Percentiles rank a stretch among this genome's conserved stretches.
These are phyloP conservation scores for Acromyrmex charruanus DNA, from an alignment of 1,140 invertebrate genomes.

Conservation along the genomic window DNA sequence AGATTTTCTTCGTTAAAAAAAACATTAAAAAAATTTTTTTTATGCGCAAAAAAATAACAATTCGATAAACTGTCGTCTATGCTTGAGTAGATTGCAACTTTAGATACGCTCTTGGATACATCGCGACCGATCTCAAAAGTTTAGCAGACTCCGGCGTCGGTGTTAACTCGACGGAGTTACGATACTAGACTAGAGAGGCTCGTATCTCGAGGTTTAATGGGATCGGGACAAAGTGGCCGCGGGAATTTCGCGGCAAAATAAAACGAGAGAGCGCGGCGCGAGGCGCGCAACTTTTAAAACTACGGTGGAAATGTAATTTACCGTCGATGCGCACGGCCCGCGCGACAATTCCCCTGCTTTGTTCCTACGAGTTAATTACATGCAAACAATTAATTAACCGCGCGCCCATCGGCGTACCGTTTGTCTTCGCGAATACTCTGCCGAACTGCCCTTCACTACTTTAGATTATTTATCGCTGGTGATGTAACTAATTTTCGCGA, in stretches of 20 bases:
- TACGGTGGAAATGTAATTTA: slow-evolving; percentile 51
- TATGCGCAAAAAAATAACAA: neutral
- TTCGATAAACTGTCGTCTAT: neutral
- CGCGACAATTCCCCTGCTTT: slow-evolving; percentile 53
- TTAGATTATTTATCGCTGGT: slow-evolving; percentile 34
- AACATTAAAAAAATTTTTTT: neutral
- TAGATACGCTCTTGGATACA: slow-evolving; percentile 9
- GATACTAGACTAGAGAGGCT: slow-evolving; percentile 47
- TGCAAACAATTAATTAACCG: slow-evolving; percentile 62
- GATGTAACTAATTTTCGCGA: slow-evolving; percentile 17
- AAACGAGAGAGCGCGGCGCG: slow-evolving; percentile 46
- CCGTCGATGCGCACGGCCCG: slow-evolving; percentile 34
- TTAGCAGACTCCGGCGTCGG: slow-evolving; percentile 14
- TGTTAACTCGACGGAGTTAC: slow-evolving; percentile 48
- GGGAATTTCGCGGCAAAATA: slow-evolving; percentile 60
- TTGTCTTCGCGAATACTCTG: slow-evolving; percentile 33
- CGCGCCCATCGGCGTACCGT: slow-evolving; percentile 39
- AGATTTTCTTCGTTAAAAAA: neutral
- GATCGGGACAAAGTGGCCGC: slow-evolving; percentile 54
- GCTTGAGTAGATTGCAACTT: slow-evolving; percentile 24
- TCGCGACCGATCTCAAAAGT: slow-evolving; percentile 49
- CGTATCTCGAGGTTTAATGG: slow-evolving; percentile 61
- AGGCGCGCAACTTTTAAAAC: slow-evolving; percentile 61
- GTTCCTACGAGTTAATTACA: slow-evolving; percentile 53
- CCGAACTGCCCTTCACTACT: neutral